A percentile compares a stretch with the other conserved stretches of the same genome.
These are phyloP conservation scores for Halocynthia aurantium DNA, from an alignment of 23 tunicate genomes.

Conservation along the genomic window DNA sequence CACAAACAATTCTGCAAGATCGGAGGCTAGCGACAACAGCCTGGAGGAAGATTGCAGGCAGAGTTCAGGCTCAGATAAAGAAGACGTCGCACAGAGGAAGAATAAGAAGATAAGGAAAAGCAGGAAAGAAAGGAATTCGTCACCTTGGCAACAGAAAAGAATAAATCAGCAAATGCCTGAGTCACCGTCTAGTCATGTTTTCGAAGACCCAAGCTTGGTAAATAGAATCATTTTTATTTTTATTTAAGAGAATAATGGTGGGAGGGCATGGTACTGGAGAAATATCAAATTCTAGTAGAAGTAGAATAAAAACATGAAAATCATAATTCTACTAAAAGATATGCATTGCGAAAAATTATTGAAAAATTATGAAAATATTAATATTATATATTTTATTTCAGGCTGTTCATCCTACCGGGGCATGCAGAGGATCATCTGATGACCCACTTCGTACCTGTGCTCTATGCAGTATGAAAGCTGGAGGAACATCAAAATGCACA, in stretches of 20 bases:
- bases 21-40: not conserved
- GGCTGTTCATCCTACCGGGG: constrained; percentile 58
- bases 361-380: too few species aligned
- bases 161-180: not conserved
- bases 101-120: constrained; percentile 4
- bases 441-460: constrained; percentile 37
- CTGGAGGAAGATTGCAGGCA: constrained; percentile 1
- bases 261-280: too few species aligned
- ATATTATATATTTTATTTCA: not conserved
- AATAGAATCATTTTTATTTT: not conserved
- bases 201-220: constrained; percentile 7
- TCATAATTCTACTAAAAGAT: too few species aligned
- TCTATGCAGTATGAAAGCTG: constrained; percentile 72
- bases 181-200: constrained; percentile 4
- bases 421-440: constrained; percentile 29
- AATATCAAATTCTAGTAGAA: too few species aligned
- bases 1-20: too few species aligned
- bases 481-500: not conserved
- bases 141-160: not conserved
- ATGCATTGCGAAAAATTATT: too few species aligned
- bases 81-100: not conserved
- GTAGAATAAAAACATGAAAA: too few species aligned
- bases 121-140: constrained; percentile 1
- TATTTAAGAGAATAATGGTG: too few species aligned
- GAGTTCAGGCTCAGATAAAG: constrained; percentile 3